Percentiles rank a stretch among this genome's conserved stretches.
phyloP scores from a whole-genome alignment of 2,888 invertebrate species.

The Pristionchus entomophagus region DNA sequence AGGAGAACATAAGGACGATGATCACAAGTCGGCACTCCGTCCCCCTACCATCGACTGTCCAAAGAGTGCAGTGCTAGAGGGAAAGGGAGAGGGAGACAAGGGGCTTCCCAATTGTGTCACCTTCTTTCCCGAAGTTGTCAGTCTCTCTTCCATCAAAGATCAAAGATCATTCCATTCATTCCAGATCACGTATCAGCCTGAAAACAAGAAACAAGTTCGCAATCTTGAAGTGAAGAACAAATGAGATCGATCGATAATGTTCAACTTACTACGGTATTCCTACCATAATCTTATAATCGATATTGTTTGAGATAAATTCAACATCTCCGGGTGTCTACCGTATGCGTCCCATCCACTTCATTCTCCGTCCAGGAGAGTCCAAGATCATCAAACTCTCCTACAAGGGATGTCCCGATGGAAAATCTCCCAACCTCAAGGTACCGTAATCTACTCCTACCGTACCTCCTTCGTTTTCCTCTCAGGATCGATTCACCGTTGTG shows the following conservation, averaged over 20 bases:
- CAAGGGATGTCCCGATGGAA: constrained; percentile 17
- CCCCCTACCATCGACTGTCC: constrained; percentile 3
- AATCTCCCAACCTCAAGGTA: constrained; percentile 22
- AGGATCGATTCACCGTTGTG: constrained; percentile 16
- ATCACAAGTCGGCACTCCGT: no score
- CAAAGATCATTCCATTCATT: background rate
- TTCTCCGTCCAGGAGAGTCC: background rate
- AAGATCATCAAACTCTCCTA: constrained; percentile 2
- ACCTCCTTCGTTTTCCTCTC: background rate
- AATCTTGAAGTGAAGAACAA: constrained; percentile 35
- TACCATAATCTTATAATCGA: background rate
- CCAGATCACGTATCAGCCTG: constrained; percentile 27
- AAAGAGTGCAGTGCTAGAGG: background rate
- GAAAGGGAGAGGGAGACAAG: background rate
- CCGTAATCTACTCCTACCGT: background rate
- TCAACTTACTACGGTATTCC: background rate
- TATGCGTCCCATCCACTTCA: constrained; percentile 17
- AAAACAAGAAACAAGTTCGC: constrained; percentile 21
- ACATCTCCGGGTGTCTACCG: constrained; percentile 5
- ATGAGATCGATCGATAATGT: constrained; percentile 3
- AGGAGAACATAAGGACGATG: background rate
- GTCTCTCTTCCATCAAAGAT: background rate
- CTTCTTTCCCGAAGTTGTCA: constrained; percentile 22
- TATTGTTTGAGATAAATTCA: background rate
- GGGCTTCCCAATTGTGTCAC: background rate